Base-by-base conservation (phyloP, 2,888 invertebrate genomes). In the Apotomis betuletana region DNA sequence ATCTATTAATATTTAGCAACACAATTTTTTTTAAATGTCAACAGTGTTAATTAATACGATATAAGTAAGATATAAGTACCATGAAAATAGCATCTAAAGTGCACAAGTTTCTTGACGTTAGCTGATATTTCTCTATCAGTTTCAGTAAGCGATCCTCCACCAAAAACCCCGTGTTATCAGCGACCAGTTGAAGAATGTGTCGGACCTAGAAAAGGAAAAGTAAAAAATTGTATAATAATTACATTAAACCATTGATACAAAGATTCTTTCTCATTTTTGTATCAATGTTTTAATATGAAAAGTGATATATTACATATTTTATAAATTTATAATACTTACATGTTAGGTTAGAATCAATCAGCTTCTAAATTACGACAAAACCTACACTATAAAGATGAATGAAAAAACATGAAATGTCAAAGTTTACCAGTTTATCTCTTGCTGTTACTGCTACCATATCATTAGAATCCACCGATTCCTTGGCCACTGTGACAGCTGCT, bases 21-120 rank as follows among this genome's bases (percentile, higher is more conserved):
- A 2, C 27, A 27, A 2, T 27, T 27, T 27, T 27, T 27, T n/a
- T n/a, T n/a, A n/a, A n/a, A n/a, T n/a, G n/a, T n/a, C n/a, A n/a
- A n/a, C n/a, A n/a, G n/a, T n/a, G 5, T 41, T 41, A 41, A 0
- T 41, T 41, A 41, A 3, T 5, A 41, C 6, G 12, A 38, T 3
- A 36, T 27, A 59, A 57, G 41, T 36, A 38, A 13, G 80, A 27
- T n/a, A 27, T n/a, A 80, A 83, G 87, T 89, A 96, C 96, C 86
- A 95, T 94, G 86, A 97, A 97, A 75, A 97, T 95, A 75, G 96
- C 96, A 81, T 97, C 97, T 67, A 97, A 89, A 67, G 95, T 95
- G 73, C 97, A 95, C n/a, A 97, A 87, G 71, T 95, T 94, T 79
- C 94, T 94, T 60, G 97, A 95, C 44, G 94, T 88, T 15, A 94